Percentiles rank a stretch among this genome's conserved stretches.
Evolutionary conservation across 2,888 invertebrate species (phyloP).

Genomic region (Plebejus anna): DNA sequence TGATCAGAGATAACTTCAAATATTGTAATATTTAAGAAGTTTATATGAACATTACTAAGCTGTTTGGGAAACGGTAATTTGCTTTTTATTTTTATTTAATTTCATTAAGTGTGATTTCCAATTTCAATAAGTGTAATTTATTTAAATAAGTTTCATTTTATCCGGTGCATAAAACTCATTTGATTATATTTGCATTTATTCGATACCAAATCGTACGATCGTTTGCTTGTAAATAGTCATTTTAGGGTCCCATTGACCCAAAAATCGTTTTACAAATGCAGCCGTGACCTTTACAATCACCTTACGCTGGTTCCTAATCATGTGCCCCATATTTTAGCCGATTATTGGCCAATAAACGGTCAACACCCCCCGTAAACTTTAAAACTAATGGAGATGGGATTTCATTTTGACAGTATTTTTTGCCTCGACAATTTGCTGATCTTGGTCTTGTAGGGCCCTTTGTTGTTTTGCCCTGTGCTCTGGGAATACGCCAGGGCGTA

Average conservation of each 20-base stretch:
- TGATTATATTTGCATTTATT: neutral
- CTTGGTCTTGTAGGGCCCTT: conserved; percentile 50
- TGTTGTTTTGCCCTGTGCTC: conserved; percentile 46
- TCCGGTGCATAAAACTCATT: neutral
- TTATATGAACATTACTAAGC: neutral
- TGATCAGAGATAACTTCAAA: neutral
- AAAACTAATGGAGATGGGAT: conserved; percentile 50
- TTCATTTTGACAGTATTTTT: conserved; percentile 49
- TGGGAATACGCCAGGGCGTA: conserved; percentile 34
- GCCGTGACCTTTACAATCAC: conserved; percentile 46
- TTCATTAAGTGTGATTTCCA: neutral
- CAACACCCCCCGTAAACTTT: conserved; percentile 48
- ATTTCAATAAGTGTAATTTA: conserved; percentile 1
- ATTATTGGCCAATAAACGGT: conserved; percentile 35
- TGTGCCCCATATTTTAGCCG: conserved; percentile 43
- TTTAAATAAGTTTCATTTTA: neutral
- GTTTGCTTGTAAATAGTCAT: conserved; percentile 1
- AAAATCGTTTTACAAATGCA: conserved; percentile 21
- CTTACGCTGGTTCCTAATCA: conserved; percentile 47
- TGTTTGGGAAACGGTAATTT: neutral
- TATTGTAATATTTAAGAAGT: neutral
- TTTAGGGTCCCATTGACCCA: conserved; percentile 23
- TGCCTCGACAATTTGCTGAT: conserved; percentile 41
- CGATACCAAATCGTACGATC: neutral
- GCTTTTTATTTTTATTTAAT: neutral